Base-by-base conservation (phyloP, 2,797 vertebrate species). In the Ceyx erithaca region DNA sequence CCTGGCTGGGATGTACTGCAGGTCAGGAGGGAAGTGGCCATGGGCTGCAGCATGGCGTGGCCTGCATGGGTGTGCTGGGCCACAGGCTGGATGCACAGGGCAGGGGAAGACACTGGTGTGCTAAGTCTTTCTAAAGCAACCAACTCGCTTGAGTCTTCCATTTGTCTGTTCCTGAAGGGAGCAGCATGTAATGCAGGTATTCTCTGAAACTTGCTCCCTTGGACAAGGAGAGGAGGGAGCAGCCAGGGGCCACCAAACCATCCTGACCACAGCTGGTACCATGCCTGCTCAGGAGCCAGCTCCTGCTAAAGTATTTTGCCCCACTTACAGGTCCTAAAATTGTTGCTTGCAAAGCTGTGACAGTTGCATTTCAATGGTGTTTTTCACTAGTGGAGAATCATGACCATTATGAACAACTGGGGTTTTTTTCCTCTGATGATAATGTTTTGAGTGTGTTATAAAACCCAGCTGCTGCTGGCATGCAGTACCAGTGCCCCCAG, bases 241-340 rank as follows among this genome's bases (percentile, higher is more conserved):
- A 85, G 28, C 14, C 48, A 30, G 43, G 59, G 2, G 3, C 21
- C 41, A 10, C 62, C 77, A 89, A 87, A 66, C 16, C 4, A 1
- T 11, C 28, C 58, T 1, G 6, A 26, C 18, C 17, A 40, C 8
- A 25, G 37, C 30, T 0, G 0, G 45, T 25, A 46, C n/a, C 0
- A 0, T 7, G 17, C 17, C 64, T 52, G 40, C 76, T 63, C 41
- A 46, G 40, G 43, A 43, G 7, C 8, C 5, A 5, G 3, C 16
- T 93, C 43, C 48, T 40, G 8, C 23, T 19, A 17, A 40, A 6
- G 1, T 28, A 37, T 16, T 73, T 75, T 61, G 20, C 21, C 55
- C 10, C 4, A 1, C 49, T 62, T 63, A 31, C 31, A 25, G 15
- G 17, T 35, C 31, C 20, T 54, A 22, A 58, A 78, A 81, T 41